phyloP scores from a whole-genome alignment of 2,113 vertebrate species.

The Erpornis zantholeuca region DNA sequence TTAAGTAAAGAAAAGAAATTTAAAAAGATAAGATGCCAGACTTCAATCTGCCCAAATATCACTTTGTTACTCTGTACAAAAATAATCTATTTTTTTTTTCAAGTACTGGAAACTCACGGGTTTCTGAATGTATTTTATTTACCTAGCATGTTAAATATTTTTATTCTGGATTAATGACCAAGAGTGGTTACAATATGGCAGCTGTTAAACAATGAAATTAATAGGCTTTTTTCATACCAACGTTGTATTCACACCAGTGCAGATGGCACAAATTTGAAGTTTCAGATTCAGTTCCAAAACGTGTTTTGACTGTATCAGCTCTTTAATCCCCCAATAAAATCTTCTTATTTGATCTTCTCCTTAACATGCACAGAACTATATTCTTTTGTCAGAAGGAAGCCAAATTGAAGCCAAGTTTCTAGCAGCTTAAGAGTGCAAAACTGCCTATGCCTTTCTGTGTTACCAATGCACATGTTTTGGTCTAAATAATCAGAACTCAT shows the following conservation, averaged over 20 bases:
- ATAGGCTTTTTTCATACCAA: neutral
- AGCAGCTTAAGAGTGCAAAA: neutral
- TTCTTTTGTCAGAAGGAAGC: neutral
- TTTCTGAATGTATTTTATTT: neutral
- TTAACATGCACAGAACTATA: neutral
- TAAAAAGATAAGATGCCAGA: accelerated
- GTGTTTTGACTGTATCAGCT: neutral
- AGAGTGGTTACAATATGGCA: neutral
- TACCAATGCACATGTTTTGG: neutral
- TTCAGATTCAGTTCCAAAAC: neutral
- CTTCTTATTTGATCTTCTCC: neutral
- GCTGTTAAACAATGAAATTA: neutral
- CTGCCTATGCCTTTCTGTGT: neutral
- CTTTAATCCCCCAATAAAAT: neutral
- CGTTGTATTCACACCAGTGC: neutral
- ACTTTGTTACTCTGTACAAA: neutral
- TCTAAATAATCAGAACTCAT: neutral
- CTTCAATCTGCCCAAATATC: neutral
- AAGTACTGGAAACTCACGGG: neutral
- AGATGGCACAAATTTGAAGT: neutral
- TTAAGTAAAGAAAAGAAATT: neutral
- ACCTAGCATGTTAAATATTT: neutral
- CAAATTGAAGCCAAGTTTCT: neutral
- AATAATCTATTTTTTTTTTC: neutral
- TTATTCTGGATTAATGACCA: neutral